Percentiles rank a stretch among this genome's conserved stretches.
Evolutionary conservation across 2,888 invertebrate genomes (phyloP).

Genomic region (Archips crataeganus): DNA sequence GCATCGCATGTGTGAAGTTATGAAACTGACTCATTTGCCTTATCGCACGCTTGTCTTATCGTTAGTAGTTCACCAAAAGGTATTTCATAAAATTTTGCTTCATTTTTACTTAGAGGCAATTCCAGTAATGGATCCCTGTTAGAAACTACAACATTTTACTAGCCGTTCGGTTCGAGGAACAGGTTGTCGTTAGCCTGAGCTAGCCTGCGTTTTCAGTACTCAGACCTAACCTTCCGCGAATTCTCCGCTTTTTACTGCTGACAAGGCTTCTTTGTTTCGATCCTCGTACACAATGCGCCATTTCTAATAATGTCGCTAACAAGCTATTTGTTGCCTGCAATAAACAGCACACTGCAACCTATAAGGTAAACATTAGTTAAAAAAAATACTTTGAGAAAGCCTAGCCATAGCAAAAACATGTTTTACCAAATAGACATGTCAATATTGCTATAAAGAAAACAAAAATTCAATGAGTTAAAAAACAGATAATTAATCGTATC

Average conservation of each 20-base stretch:
- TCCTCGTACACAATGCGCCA: conserved; percentile 68
- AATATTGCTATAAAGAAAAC: conserved; percentile 8
- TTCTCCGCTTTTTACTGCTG: conserved; percentile 71
- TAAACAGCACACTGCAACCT: conserved; percentile 62
- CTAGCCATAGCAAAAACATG: conserved; percentile 3
- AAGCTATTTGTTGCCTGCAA: conserved; percentile 64
- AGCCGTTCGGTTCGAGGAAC: conserved; percentile 46
- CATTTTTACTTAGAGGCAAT: conserved; percentile 8
- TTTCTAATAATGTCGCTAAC: conserved; percentile 77
- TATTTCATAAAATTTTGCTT: conserved; percentile 23
- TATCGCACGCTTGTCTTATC: conserved; percentile 63
- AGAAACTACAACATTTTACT: conserved; percentile 43
- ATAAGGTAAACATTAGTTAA: conserved; percentile 56
- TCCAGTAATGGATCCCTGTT: conserved; percentile 21
- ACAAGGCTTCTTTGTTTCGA: conserved; percentile 75
- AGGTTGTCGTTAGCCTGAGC: conserved; percentile 48
- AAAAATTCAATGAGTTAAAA: conserved; percentile 19
- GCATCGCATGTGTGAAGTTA: conserved; percentile 48
- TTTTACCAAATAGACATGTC: conserved; percentile 34
- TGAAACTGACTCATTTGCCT: conserved; percentile 49
- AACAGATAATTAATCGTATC: conserved; percentile 34
- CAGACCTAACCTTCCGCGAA: conserved; percentile 61
- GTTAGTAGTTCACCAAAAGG: conserved; percentile 46
- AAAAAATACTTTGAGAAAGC: conserved; percentile 51
- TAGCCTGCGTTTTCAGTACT: conserved; percentile 53